phyloP scores from a whole-genome alignment of 2,888 invertebrate species.

The Andricus curvator region DNA sequence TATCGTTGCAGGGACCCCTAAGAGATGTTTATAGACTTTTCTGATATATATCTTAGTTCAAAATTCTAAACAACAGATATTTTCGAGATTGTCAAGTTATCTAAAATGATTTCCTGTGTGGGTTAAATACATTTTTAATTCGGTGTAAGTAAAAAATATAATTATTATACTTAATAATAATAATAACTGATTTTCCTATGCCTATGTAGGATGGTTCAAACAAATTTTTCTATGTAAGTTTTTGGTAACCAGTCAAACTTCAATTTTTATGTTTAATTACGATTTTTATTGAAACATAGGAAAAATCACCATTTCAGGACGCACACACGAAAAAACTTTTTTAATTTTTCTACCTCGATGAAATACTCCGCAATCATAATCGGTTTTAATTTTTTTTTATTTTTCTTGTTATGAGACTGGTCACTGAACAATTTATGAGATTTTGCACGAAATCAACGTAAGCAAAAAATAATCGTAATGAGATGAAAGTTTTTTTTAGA shows the following conservation, averaged over 20 bases:
- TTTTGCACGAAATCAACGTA: background rate
- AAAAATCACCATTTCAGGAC: too few species aligned
- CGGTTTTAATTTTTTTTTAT: background rate
- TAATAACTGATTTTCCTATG: too few species aligned
- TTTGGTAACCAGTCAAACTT: too few species aligned
- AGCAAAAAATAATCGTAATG: constrained; percentile 15
- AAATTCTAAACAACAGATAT: constrained; percentile 5
- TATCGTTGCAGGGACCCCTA: constrained; percentile 17
- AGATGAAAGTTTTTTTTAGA: constrained; percentile 13
- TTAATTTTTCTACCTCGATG: too few species aligned
- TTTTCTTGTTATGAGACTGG: background rate
- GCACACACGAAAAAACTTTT: too few species aligned
- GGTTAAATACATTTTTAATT: background rate
- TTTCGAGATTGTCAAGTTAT: constrained; percentile 4
- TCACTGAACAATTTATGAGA: background rate
- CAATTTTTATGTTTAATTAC: too few species aligned
- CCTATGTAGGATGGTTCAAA: too few species aligned
- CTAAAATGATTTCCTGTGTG: background rate
- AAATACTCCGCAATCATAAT: too few species aligned
- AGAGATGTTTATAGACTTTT: constrained; percentile 14
- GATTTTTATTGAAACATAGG: too few species aligned
- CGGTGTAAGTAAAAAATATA: background rate
- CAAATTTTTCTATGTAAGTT: too few species aligned
- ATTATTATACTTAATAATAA: too few species aligned
- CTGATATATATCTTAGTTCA: background rate